phyloP scores from a whole-genome alignment of 2,888 invertebrate genomes.

The Meiosimyza decipiens region DNA sequence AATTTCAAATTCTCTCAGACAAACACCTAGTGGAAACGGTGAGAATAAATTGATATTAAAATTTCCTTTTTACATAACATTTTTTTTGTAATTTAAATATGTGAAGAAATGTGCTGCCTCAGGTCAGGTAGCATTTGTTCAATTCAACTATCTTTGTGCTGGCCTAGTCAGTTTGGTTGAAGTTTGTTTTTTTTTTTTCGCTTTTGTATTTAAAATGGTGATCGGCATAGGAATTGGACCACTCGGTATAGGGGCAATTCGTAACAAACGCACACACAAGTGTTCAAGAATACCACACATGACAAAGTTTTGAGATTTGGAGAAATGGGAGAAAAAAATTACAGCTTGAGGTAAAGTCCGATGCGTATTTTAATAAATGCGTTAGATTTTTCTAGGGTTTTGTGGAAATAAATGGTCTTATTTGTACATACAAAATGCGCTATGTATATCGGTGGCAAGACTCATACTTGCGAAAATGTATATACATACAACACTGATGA shows the following conservation, averaged over 20 bases:
- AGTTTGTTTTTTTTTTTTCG: background rate
- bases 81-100: slow-evolving; percentile 7
- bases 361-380: background rate
- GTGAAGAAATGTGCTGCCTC: slow-evolving; percentile 24
- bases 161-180: slow-evolving; percentile 22
- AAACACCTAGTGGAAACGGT: slow-evolving; percentile 66
- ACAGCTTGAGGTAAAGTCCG: background rate
- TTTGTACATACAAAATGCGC: slow-evolving; percentile 54
- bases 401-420: slow-evolving; percentile 55
- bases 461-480: slow-evolving; percentile 35
- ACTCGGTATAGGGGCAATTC: background rate
- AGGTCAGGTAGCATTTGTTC: background rate
- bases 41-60: slow-evolving; percentile 53
- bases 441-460: slow-evolving; percentile 57
- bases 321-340: background rate
- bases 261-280: slow-evolving; percentile 1
- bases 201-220: slow-evolving; percentile 19
- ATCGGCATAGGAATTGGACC: slow-evolving; percentile 21
- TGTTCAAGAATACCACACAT: background rate
- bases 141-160: slow-evolving; percentile 10
- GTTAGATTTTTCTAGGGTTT: slow-evolving; percentile 19
- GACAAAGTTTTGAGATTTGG: background rate
- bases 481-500: slow-evolving; percentile 40
- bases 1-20: slow-evolving; percentile 62
- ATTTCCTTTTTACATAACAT: slow-evolving; percentile 50